Percentiles rank a stretch among this genome's conserved stretches.
These are phyloP conservation scores for Rhyacophila evoluta DNA, from an alignment of 2,888 invertebrate species.

Conservation along the genomic window DNA sequence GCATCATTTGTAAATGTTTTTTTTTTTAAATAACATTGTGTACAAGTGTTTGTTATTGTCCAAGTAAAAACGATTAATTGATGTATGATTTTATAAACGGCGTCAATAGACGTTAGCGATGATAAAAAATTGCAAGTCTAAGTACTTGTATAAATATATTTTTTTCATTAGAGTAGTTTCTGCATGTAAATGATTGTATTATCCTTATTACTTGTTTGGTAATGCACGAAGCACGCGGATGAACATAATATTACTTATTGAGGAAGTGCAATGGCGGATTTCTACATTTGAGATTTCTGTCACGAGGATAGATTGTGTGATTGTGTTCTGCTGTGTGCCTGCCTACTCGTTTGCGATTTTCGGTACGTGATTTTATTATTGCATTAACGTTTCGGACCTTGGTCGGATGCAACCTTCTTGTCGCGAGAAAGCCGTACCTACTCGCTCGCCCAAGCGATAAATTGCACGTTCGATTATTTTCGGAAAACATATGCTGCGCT, in stretches of 20 bases:
- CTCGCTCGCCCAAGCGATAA: background rate
- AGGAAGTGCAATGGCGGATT: background rate
- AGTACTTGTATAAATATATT: too few species aligned
- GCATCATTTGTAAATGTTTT: too few species aligned
- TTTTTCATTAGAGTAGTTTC: too few species aligned
- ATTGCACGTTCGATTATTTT: conserved; percentile 14
- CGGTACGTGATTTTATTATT: conserved; percentile 12
- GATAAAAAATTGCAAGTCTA: too few species aligned
- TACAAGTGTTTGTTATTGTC: too few species aligned
- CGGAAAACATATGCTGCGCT: background rate
- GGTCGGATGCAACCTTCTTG: conserved; percentile 22
- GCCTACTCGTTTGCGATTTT: conserved; percentile 1
- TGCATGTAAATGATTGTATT: too few species aligned
- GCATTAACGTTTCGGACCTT: background rate
- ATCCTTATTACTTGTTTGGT: background rate
- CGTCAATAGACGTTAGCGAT: too few species aligned
- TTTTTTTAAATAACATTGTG: too few species aligned
- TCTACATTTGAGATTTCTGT: background rate
- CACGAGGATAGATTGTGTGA: background rate
- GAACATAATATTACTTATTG: background rate
- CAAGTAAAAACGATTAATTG: too few species aligned
- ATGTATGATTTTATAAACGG: too few species aligned
- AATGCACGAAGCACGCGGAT: background rate
- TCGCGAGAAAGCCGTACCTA: background rate
- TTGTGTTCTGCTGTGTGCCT: background rate